phyloP scores from a whole-genome alignment of 2,888 invertebrate genomes.

The Ariolimax columbianus region DNA sequence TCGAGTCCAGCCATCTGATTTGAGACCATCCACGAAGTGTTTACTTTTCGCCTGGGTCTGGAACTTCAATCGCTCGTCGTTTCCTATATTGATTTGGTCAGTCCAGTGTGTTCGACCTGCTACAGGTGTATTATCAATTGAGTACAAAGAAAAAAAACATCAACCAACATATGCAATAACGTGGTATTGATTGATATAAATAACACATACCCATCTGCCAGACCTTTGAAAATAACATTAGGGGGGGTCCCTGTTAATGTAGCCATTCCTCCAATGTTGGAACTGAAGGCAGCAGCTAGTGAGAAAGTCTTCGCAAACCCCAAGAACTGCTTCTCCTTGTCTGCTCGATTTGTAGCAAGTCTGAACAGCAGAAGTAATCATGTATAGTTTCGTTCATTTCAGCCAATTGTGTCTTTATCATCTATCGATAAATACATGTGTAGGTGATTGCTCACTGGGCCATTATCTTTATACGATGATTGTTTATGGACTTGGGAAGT shows the following conservation, averaged over 20 bases:
- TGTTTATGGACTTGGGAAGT: too few relatives aligned
- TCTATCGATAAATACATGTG: too few relatives aligned
- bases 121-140: too few relatives aligned
- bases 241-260: slow-evolving; percentile 79
- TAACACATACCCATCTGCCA: slow-evolving; percentile 70
- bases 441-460: too few relatives aligned
- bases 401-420: too few relatives aligned
- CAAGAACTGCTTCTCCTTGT: slow-evolving; percentile 27
- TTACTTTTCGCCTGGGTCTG: too few relatives aligned
- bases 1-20: too few relatives aligned
- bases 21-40: too few relatives aligned
- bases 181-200: not conserved
- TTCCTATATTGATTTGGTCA: too few relatives aligned
- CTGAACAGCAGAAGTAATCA: not conserved
- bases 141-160: not conserved
- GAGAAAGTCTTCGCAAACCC: slow-evolving; percentile 65
- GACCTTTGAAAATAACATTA: slow-evolving; percentile 78
- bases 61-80: too few relatives aligned
- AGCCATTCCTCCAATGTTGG: slow-evolving; percentile 79
- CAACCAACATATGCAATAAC: not conserved
- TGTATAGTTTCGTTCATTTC: not conserved
- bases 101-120: too few relatives aligned
- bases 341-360: not conserved
- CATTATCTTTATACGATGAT: too few relatives aligned
- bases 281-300: slow-evolving; percentile 75